Base-by-base conservation (phyloP, 2,113 vertebrate species). In the Caloenas nicobarica region DNA sequence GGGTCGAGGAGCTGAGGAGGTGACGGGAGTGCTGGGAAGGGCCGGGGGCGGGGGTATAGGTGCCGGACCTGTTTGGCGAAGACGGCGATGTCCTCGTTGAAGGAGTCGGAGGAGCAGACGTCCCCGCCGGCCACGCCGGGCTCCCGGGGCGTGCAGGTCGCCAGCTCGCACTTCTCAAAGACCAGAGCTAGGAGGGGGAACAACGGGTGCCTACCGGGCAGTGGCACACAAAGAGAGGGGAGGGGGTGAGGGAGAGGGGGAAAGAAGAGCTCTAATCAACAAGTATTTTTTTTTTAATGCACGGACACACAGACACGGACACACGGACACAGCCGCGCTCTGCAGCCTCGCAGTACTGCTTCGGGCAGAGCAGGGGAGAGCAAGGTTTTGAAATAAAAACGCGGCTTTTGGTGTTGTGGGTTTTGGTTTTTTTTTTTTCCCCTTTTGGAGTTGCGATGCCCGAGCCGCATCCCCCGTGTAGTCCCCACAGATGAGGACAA, bases 161-260 rank as follows among this genome's bases (percentile, higher is more conserved):
- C 99, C 98, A 99, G 97, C 98, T 99, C 99, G 98, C 99, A 99
- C 98, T 99, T 99, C 99, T 99, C 99, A 98, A 99, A 99, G 97
- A 99, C 99, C 98, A 99, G 98, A 81, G 99, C 99, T 98, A 99
- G 98, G 97, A 99, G 98, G 97, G 99, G 99, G 98, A 99, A 99
- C 98, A 99, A 98, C 98, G 99, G 99, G 98, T 99, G 99, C 98
- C 99, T 99, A 99, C 98, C 98, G 97, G 98, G 97, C 97, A 97
- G 96, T 92, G 97, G 97, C 97, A 97, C 96, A 97, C 97, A 98
- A 97, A 98, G 97, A 97, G 86, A 96, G 95, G 96, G 94, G 90
- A 62, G 79, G 81, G 95, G 95, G 97, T 89, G 96, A 96, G 96
- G 72, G 51, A 84, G 92, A 93, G 95, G 93, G 93, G 92, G 94